These are phyloP conservation scores for Drosophila navojoa DNA, from an alignment of 1,140 invertebrate species.

Conservation along the genomic window DNA sequence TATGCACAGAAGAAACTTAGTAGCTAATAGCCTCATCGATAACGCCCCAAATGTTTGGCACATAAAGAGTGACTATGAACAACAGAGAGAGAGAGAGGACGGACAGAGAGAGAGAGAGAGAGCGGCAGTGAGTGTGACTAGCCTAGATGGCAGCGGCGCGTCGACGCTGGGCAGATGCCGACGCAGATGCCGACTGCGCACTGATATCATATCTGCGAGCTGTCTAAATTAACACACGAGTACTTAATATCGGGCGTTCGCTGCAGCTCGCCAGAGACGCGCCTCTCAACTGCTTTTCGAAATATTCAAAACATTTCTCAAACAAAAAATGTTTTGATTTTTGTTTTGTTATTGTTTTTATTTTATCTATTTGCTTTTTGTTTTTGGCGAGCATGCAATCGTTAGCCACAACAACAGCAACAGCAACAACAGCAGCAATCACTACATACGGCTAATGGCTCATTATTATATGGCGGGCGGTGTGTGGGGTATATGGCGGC, in stretches of 20 bases:
- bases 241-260: constrained; percentile 14
- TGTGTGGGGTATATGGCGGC: constrained; percentile 11
- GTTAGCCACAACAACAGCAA: constrained; percentile 3
- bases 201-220: constrained; percentile 63
- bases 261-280: constrained; percentile 20
- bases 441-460: constrained; percentile 39
- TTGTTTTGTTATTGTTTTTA: constrained; percentile 6
- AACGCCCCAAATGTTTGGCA: constrained; percentile 32
- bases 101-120: constrained; percentile 10
- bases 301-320: constrained; percentile 32
- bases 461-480: constrained; percentile 40
- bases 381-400: constrained; percentile 37
- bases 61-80: constrained; percentile 6
- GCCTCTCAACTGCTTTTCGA: constrained; percentile 21
- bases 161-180: no score
- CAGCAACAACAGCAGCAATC: neutral
- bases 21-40: constrained; percentile 56
- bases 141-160: neutral
- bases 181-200: constrained; percentile 22
- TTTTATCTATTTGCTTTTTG: neutral
- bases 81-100: constrained; percentile 3
- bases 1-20: constrained; percentile 12
- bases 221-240: constrained; percentile 19
- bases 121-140: constrained; percentile 3
- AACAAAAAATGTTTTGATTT: constrained; percentile 40